A percentile compares a stretch with the other conserved stretches of the same genome.
Evolutionary conservation across 2,888 invertebrate genomes (phyloP).

Genomic region (Phasia obesa): DNA sequence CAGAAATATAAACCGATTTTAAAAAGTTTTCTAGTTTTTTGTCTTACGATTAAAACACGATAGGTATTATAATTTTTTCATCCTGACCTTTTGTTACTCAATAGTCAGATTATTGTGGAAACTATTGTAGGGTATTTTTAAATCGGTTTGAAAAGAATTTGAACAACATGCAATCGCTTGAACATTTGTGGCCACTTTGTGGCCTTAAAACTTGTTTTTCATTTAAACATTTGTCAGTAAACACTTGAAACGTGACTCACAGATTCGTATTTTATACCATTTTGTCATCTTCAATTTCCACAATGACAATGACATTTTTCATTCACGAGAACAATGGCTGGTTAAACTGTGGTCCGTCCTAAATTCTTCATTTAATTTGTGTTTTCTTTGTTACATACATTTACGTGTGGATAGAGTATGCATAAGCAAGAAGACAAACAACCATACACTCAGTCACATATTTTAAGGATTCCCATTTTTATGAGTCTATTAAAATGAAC

Average conservation of each 20-base stretch:
- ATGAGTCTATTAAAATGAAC: slow-evolving; percentile 77
- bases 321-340: slow-evolving; percentile 12
- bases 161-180: not conserved
- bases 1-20: no score
- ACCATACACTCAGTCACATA: not conserved
- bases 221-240: slow-evolving; percentile 73
- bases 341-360: slow-evolving; percentile 20
- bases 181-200: slow-evolving; percentile 6
- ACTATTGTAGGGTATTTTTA: not conserved
- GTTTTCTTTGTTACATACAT: slow-evolving; percentile 1
- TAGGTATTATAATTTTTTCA: no score
- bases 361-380: slow-evolving; percentile 2
- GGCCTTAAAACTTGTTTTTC: slow-evolving; percentile 39
- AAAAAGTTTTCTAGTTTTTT: no score
- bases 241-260: slow-evolving; percentile 79
- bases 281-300: slow-evolving; percentile 21
- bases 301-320: slow-evolving; percentile 14
- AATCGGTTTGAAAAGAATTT: not conserved
- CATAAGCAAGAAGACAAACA: not conserved
- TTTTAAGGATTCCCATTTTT: slow-evolving; percentile 72
- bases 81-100: not conserved
- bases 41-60: no score
- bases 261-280: slow-evolving; percentile 50
- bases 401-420: not conserved
- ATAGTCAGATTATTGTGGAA: not conserved